Conservation (phyloP, 2,888 invertebrate genomes). For the Oscheius myriophilus region DNA sequence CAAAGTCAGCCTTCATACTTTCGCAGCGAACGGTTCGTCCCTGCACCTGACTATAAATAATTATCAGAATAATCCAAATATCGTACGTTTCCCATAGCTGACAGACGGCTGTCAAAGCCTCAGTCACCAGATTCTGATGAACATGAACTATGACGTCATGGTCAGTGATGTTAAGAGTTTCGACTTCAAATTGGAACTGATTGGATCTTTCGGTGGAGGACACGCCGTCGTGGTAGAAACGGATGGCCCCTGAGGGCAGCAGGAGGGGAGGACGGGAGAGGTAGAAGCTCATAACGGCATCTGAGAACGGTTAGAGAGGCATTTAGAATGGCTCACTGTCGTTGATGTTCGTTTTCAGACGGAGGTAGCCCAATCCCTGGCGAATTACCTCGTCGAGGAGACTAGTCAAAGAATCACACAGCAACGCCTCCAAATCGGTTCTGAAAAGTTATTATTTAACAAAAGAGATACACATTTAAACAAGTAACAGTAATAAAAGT, state of each 20-base stretch:
- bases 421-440: conserved; percentile 16
- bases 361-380: background rate
- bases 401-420: conserved; percentile 20
- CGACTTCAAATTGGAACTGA: conserved; percentile 8
- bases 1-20: background rate
- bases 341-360: conserved; percentile 2
- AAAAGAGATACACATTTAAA: background rate
- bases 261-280: conserved; percentile 14
- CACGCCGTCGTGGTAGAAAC: conserved; percentile 16
- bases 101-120: conserved; percentile 16
- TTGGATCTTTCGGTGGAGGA: conserved; percentile 3
- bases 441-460: conserved; percentile 6
- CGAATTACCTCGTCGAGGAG: conserved; percentile 20
- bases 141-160: conserved; percentile 19
- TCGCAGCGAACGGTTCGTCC: background rate
- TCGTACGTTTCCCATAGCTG: conserved; percentile 2
- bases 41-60: conserved; percentile 2
- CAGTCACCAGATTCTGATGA: conserved; percentile 19
- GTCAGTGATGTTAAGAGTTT: background rate
- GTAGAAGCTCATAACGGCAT: conserved; percentile 12
- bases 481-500: too few relatives aligned
- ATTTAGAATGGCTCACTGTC: background rate
- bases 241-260: conserved; percentile 1
- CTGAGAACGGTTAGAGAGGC: background rate
- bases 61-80: background rate